These are phyloP conservation scores for Hyles vespertilio DNA, from an alignment of 1,140 invertebrate genomes.

Conservation along the genomic window DNA sequence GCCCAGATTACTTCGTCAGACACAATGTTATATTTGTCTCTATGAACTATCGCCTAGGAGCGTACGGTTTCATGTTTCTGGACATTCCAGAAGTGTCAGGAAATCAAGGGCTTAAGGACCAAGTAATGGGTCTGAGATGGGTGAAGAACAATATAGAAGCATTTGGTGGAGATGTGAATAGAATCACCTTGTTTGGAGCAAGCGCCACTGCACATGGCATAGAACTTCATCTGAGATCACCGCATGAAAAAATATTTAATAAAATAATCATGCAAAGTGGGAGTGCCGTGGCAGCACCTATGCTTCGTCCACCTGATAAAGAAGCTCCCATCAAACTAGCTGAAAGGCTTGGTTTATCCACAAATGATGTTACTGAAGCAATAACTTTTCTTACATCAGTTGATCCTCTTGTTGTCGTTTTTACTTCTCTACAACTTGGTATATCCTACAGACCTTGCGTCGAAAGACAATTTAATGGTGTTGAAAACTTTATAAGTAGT, in stretches of 20 bases:
- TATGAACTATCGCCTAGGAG: slow-evolving; percentile 19
- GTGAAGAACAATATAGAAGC: slow-evolving; percentile 30
- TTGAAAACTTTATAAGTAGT: slow-evolving; percentile 28
- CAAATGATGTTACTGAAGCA: slow-evolving; percentile 17
- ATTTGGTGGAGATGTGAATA: slow-evolving; percentile 27
- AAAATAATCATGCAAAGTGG: slow-evolving; percentile 31
- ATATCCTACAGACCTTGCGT: slow-evolving; percentile 27
- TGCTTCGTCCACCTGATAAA: slow-evolving; percentile 20
- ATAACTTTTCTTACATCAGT: slow-evolving; percentile 19
- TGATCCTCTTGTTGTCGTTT: slow-evolving; percentile 10
- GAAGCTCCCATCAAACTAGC: slow-evolving; percentile 24
- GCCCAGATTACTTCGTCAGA: slow-evolving; percentile 12
- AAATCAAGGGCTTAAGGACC: slow-evolving; percentile 39
- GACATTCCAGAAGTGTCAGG: slow-evolving; percentile 19
- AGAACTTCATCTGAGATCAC: slow-evolving; percentile 24
- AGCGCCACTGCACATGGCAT: slow-evolving; percentile 22
- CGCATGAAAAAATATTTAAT: slow-evolving; percentile 22
- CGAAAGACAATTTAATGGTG: slow-evolving; percentile 23
- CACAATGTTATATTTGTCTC: slow-evolving; percentile 21
- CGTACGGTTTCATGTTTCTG: slow-evolving; percentile 26
- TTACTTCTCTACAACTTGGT: slow-evolving; percentile 6
- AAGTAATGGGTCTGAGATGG: slow-evolving; percentile 30
- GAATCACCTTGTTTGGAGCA: slow-evolving; percentile 26
- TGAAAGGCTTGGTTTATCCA: slow-evolving; percentile 19
- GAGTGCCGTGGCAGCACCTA: slow-evolving; percentile 13